Base-by-base conservation (phyloP, 2,888 invertebrate species). In the Podotricha telesiphe region DNA sequence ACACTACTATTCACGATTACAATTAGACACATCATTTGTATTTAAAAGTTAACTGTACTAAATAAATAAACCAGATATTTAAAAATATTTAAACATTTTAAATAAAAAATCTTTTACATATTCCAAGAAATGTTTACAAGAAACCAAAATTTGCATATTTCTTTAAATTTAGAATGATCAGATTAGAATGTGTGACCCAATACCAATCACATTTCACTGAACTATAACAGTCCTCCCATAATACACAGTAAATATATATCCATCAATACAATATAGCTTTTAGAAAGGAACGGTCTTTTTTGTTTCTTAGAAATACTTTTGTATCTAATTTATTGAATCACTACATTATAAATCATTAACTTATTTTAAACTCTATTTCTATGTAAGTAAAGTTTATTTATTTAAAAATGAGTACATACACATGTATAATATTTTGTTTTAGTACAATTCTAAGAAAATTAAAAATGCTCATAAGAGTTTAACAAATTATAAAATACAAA, bases 311-410 rank as follows among this genome's bases (percentile, higher is more conserved):
- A 66, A 59, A 28, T 17, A 66, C 56, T 59, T 28, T 50, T 20
- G 50, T 58, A 11, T 17, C 58, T 50, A 66, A 66, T 65, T 59
- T 59, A 59, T 59, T 42, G 58, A 59, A 13, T 59, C 58, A 20
- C 58, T 13, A 40, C n/a, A 42, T 20, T 42, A 15, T 28, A 28
- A 28, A 5, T 19, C 15, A 22, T 4, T 20, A 5, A 0, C 19
- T 22, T 45, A 59, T 5, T 42, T 59, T 42, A 15, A 15, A n/a
- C 58, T 20, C 4, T 59, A 42, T 17, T n/a, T 0, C 4, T 6
- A 4, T 20, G 10, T 0, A 0, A 6, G 42, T 59, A 59, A n/a
- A n/a, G 58, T 45, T 15, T 22, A n/a, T n/a, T 42, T 58, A 19
- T 5, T 1, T 13, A 15, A 37, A 15, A n/a, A n/a, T n/a, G n/a